Conservation (phyloP, 1,140 invertebrate genomes). For the Drosophila sechellia region DNA sequence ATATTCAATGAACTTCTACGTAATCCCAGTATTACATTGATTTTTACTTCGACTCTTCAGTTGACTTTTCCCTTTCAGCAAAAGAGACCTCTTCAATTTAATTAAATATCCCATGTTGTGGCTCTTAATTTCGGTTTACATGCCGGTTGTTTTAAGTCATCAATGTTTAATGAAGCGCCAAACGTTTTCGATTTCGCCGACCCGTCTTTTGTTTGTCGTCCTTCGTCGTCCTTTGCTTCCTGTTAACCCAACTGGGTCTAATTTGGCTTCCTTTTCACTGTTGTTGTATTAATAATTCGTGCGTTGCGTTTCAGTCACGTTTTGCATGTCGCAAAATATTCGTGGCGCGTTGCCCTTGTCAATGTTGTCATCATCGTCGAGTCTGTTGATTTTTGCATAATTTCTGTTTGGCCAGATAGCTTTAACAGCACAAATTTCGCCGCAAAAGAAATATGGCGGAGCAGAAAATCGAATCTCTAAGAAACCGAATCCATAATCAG, state of each 20-base stretch:
- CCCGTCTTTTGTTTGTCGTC: constrained; percentile 40
- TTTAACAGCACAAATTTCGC: constrained; percentile 22
- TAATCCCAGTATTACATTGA: background rate
- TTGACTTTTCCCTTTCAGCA: background rate
- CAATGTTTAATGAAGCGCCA: constrained; percentile 78
- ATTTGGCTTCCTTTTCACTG: constrained; percentile 43
- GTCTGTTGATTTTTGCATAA: constrained; percentile 60
- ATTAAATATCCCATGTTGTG: constrained; percentile 49
- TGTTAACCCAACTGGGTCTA: constrained; percentile 72
- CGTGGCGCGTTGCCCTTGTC: constrained; percentile 59
- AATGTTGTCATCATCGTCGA: constrained; percentile 54
- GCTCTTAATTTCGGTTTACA: constrained; percentile 47
- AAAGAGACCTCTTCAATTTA: constrained; percentile 27
- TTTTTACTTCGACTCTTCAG: background rate
- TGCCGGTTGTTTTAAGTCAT: constrained; percentile 48
- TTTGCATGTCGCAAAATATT: constrained; percentile 60
- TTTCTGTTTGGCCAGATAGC: constrained; percentile 66
- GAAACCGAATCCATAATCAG: constrained; percentile 31
- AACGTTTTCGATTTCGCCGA: constrained; percentile 75
- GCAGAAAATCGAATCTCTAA: constrained; percentile 24
- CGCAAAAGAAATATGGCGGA: constrained; percentile 9
- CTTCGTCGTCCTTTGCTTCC: constrained; percentile 33
- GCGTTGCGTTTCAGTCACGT: constrained; percentile 76
- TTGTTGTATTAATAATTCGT: constrained; percentile 76
- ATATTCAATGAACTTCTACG: constrained; percentile 3